These are phyloP conservation scores for Dipodomys merriami DNA, from an alignment of 2,113 vertebrate species.

Conservation along the genomic window DNA sequence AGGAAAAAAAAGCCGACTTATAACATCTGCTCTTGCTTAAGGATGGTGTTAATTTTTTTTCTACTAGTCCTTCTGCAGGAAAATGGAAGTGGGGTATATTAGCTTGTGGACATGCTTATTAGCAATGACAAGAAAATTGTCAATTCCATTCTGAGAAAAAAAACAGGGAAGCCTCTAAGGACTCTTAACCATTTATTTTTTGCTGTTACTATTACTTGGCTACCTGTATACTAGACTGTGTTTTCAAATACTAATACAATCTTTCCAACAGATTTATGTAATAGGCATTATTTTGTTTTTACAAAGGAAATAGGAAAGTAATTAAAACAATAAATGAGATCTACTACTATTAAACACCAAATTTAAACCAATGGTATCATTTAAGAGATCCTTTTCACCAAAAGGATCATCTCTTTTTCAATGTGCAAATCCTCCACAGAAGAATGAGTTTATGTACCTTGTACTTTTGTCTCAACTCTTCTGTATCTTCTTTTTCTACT, in stretches of 20 bases:
- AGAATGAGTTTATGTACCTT: conserved; percentile 87
- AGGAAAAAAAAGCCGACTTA: neutral
- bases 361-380: conserved; percentile 7
- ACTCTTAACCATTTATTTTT: neutral
- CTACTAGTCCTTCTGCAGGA: no score
- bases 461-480: conserved; percentile 98
- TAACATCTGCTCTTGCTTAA: neutral
- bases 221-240: neutral
- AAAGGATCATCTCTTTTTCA: neutral
- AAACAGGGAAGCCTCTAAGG: neutral
- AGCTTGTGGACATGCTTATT: no score
- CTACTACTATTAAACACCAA: conserved; percentile 13
- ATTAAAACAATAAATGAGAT: neutral
- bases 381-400: neutral
- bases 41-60: no score
- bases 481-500: conserved; percentile 98
- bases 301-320: neutral
- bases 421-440: neutral
- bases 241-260: conserved; percentile 14
- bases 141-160: no score
- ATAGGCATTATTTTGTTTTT: conserved; percentile 2
- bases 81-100: no score
- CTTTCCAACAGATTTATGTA: neutral
- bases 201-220: neutral
- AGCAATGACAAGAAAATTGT: no score